Conservation (phyloP, 2,113 vertebrate species). For the Tapirus terrestris region DNA sequence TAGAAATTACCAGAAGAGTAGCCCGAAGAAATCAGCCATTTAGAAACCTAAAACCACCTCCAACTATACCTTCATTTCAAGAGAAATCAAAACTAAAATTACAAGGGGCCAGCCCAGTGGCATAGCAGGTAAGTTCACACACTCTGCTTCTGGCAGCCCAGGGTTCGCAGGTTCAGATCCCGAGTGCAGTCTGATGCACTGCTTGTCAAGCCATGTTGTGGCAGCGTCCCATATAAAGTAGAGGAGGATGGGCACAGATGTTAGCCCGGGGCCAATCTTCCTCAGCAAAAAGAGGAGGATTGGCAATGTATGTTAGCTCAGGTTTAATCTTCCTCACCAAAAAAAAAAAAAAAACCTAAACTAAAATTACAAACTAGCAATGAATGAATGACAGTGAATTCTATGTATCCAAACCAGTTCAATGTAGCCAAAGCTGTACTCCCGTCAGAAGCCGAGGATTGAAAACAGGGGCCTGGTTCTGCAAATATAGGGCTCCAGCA, state of each 20-base stretch:
- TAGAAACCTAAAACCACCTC: constrained; percentile 8
- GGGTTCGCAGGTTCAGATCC: background rate
- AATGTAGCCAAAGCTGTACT: background rate
- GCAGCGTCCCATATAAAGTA: too few relatives aligned
- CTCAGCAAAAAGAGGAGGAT: too few relatives aligned
- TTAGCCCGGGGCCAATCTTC: too few relatives aligned
- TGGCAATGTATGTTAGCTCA: too few relatives aligned
- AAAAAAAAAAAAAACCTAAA: too few relatives aligned
- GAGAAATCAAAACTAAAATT: constrained; percentile 10
- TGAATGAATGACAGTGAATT: background rate
- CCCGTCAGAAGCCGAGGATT: background rate
- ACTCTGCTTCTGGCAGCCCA: background rate
- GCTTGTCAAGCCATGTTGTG: too few relatives aligned
- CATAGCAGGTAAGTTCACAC: too few relatives aligned
- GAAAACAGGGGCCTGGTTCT: background rate
- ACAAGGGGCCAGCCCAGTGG: background rate
- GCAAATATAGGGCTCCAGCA: background rate
- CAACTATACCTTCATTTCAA: background rate
- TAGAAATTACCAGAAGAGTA: constrained; percentile 9
- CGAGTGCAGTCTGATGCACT: too few relatives aligned
- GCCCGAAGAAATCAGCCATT: background rate
- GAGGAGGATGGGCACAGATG: too few relatives aligned
- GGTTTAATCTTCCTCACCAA: too few relatives aligned
- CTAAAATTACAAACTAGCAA: too few relatives aligned
- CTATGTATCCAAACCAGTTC: background rate